Evolutionary conservation across 1,140 invertebrate genomes (phyloP).

Genomic region (Bombus difficillimus): DNA sequence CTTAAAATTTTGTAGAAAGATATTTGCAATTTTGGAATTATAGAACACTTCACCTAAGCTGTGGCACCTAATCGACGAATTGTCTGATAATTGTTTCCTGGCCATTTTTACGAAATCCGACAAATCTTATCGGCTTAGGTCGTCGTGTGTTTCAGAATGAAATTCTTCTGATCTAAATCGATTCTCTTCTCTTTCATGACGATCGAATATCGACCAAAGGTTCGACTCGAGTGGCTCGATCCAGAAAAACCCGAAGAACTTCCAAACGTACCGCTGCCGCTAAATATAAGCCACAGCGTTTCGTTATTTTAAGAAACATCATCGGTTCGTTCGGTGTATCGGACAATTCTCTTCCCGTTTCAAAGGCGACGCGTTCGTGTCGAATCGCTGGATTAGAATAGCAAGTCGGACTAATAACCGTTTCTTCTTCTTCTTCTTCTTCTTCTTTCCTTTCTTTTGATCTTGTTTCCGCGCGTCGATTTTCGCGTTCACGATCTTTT

Average conservation of each 20-base stretch:
- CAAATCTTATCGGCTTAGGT: too few species aligned
- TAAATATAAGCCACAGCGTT: slow-evolving; percentile 12
- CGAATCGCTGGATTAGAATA: slow-evolving; percentile 8
- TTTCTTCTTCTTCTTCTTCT: too few species aligned
- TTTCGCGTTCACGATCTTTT: background rate
- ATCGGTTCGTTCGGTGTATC: slow-evolving; percentile 18
- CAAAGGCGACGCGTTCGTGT: too few species aligned
- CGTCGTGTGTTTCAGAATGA: too few species aligned
- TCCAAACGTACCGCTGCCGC: background rate
- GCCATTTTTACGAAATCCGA: too few species aligned
- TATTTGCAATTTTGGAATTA: too few species aligned
- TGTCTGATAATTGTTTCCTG: too few species aligned
- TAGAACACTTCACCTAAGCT: too few species aligned
- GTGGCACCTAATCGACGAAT: too few species aligned
- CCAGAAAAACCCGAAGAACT: background rate
- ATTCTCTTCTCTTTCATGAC: too few species aligned
- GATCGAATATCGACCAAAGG: background rate
- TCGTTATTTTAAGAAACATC: slow-evolving; percentile 30
- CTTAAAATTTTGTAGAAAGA: background rate
- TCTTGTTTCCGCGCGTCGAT: too few species aligned
- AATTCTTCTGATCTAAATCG: background rate
- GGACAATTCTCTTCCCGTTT: slow-evolving; percentile 8
- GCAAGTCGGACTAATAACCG: background rate
- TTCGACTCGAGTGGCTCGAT: background rate
- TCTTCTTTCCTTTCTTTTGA: background rate